A percentile compares a stretch with the other conserved stretches of the same genome.
These are phyloP conservation scores for Todiramphus chloris DNA, from an alignment of 2,113 vertebrate genomes.

Conservation along the genomic window DNA sequence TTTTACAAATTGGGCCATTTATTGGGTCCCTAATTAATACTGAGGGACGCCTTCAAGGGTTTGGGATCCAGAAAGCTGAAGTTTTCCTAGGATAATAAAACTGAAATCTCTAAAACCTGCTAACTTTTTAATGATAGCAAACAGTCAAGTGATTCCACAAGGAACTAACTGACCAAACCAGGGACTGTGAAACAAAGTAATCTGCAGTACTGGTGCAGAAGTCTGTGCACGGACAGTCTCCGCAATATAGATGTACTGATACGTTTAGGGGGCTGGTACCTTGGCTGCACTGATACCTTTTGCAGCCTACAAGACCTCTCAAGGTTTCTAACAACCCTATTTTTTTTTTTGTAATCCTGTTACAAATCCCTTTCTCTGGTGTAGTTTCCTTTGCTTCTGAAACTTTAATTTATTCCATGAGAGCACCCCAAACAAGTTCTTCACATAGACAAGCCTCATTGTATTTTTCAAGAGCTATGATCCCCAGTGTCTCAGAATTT, in stretches of 20 bases:
- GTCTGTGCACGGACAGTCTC: background rate
- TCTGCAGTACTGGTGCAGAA: background rate
- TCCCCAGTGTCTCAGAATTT: background rate
- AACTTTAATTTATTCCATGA: background rate
- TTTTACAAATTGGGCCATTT: background rate
- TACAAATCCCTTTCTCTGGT: background rate
- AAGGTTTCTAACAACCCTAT: background rate
- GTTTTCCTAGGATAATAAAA: background rate
- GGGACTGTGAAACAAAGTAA: background rate
- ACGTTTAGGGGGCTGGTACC: background rate
- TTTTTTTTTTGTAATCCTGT: background rate
- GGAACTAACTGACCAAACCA: background rate
- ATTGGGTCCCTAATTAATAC: background rate
- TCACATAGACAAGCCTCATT: background rate
- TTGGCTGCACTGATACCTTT: background rate
- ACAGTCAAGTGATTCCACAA: background rate
- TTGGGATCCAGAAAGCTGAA: background rate
- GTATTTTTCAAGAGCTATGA: background rate
- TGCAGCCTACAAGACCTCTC: background rate
- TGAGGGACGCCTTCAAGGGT: background rate
- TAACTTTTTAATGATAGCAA: background rate
- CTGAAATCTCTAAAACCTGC: background rate
- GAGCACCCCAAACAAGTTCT: background rate
- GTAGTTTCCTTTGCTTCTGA: background rate
- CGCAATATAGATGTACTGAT: background rate